phyloP scores from a whole-genome alignment of 2,888 invertebrate genomes.

The Diplolepis rosae region DNA sequence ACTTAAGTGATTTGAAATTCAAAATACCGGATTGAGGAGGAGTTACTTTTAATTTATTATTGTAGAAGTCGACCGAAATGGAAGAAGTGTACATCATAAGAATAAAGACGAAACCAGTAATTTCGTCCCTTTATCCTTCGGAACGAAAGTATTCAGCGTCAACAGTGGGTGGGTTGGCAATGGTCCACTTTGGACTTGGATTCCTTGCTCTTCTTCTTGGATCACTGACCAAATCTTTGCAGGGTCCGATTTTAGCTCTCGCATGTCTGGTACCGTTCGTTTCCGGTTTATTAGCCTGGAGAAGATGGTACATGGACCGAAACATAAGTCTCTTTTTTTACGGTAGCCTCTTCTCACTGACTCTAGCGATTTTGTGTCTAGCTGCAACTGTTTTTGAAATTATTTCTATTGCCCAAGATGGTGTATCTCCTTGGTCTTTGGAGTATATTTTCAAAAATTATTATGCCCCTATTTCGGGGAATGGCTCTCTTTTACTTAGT shows the following conservation, averaged over 20 bases:
- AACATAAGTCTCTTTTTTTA: slow-evolving; percentile 80
- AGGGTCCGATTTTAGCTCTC: slow-evolving; percentile 58
- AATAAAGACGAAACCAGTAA: slow-evolving; percentile 79
- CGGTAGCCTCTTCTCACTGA: slow-evolving; percentile 76
- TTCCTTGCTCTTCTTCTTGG: slow-evolving; percentile 77
- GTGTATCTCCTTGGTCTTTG: slow-evolving; percentile 43
- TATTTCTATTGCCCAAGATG: slow-evolving; percentile 63
- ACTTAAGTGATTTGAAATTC: slow-evolving; percentile 25
- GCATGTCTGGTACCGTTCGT: slow-evolving; percentile 61
- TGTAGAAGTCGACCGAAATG: slow-evolving; percentile 69
- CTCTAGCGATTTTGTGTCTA: slow-evolving; percentile 75
- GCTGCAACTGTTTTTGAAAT: slow-evolving; percentile 74
- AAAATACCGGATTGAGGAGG: slow-evolving; percentile 18
- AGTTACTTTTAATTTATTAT: slow-evolving; percentile 24
- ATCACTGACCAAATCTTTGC: slow-evolving; percentile 72
- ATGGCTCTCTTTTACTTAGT: not conserved
- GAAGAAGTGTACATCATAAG: slow-evolving; percentile 82
- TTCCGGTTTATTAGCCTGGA: slow-evolving; percentile 78
- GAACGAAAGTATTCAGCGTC: slow-evolving; percentile 82
- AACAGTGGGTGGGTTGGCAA: slow-evolving; percentile 79
- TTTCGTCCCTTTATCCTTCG: slow-evolving; percentile 79
- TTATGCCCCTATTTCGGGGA: not conserved
- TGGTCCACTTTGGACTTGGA: slow-evolving; percentile 79
- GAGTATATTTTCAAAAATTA: slow-evolving; percentile 38
- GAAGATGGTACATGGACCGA: slow-evolving; percentile 80